Conservation (phyloP, 2,113 vertebrate genomes). For the Emydocephalus ijimae region DNA sequence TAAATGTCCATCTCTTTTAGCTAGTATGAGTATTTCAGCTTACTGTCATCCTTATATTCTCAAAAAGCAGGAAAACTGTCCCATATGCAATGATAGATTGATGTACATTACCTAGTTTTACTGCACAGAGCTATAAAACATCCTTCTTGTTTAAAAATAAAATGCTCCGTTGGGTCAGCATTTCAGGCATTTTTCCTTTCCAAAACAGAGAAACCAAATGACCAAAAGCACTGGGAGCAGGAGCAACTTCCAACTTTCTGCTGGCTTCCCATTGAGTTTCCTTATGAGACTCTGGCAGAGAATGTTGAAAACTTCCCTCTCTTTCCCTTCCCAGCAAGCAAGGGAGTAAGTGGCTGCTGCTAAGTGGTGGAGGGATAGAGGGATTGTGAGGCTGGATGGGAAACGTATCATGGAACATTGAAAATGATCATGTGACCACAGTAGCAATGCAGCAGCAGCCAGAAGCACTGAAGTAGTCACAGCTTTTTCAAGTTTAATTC, state of each 20-base stretch:
- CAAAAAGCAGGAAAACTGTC: neutral
- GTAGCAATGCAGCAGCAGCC: neutral
- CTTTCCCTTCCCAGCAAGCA: neutral
- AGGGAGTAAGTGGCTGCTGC: neutral
- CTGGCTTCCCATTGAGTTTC: neutral
- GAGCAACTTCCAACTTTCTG: neutral
- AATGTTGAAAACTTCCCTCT: neutral
- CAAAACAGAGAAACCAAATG: neutral
- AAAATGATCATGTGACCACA: neutral
- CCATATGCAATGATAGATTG: neutral
- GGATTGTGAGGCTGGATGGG: neutral
- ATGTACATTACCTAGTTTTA: neutral
- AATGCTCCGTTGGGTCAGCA: neutral
- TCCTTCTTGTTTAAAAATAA: neutral
- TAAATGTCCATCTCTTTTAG: neutral
- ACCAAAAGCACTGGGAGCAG: neutral
- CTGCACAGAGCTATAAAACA: neutral
- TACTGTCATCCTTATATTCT: neutral
- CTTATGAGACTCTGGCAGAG: neutral
- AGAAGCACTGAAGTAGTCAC: neutral
- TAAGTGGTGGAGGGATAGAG: neutral
- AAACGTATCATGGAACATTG: neutral
- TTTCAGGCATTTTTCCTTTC: neutral
- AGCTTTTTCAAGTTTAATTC: neutral
- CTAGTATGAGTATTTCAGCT: neutral